Base-by-base conservation (phyloP, 2,888 invertebrate species). In the Tenthredo scrophulariae region DNA sequence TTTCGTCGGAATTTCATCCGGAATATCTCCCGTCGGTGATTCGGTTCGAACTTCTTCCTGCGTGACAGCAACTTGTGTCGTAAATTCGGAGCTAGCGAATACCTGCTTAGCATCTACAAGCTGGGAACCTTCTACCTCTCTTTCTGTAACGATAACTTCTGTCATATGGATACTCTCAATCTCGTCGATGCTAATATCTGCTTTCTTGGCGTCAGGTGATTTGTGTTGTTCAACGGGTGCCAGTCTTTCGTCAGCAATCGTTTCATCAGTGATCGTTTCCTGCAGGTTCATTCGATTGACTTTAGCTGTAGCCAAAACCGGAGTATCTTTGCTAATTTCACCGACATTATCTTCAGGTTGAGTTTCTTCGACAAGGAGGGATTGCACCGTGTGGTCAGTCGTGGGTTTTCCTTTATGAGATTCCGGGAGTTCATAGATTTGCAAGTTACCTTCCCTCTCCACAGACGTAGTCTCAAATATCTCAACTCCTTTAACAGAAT, bases 361-460 rank as follows among this genome's bases (percentile, higher is more conserved):
- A 1, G 92, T 94, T 91, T 94, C 94, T 87, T 93, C 92, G 29
- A 94, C 94, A 86, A 95, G 92, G 75, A 95, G 93, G 0, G 95
- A 95, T 67, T 95, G 93, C 0, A 96, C 91, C 2, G 94, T 93
- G 88, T 94, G 94, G 2, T 94, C 92, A 6, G 94, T 93, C 9
- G 94, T 92, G 37, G 92, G 85, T 92, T 95, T 95, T 6, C 94
- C 94, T 88, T 92, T 94, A 86, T 95, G 94, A 70, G 93, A 92
- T 88, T 95, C 95, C 3, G 95, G 95, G 84, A 94, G 89, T 86
- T 95, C 94, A 86, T 94, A 94, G n/a, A 94, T 87, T 37, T 91
- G 89, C 26, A 97, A 93, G 46, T 94, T 92, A 40, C 94, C 94
- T 93, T 97, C 97, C 87, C 94, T 95, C 93, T 97, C 97, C 54